Conservation (phyloP, 2,113 vertebrate genomes). For the Australoheros scitulus region DNA sequence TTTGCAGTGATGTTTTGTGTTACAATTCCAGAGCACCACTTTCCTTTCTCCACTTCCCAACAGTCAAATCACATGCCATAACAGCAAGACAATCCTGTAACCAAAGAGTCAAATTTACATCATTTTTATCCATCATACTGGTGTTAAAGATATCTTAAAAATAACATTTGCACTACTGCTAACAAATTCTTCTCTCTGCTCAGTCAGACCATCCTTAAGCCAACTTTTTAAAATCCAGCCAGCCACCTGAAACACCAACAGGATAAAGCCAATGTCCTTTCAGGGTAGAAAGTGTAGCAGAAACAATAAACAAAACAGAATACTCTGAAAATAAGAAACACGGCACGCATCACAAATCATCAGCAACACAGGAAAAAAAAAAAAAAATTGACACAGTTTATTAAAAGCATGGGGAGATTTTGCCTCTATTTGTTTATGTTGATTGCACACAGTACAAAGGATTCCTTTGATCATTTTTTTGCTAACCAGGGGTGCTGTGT, state of each 20-base stretch:
- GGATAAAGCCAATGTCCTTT: background rate
- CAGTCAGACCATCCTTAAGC: background rate
- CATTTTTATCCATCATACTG: background rate
- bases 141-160: background rate
- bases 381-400: background rate
- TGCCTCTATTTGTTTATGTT: conserved; percentile 2
- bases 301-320: background rate
- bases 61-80: background rate
- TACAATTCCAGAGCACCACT: background rate
- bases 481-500: background rate
- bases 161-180: background rate
- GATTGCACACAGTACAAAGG: background rate
- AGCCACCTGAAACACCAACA: background rate
- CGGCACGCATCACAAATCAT: background rate
- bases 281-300: background rate
- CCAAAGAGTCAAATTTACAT: background rate
- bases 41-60: background rate
- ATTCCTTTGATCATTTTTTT: background rate
- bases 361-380: background rate
- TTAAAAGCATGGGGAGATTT: background rate
- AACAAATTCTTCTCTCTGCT: background rate
- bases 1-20: background rate
- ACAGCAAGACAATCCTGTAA: background rate
- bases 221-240: background rate
- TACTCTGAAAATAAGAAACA: background rate